phyloP scores from a whole-genome alignment of 2,113 vertebrate genomes.

The Planiliza haematocheilus region DNA sequence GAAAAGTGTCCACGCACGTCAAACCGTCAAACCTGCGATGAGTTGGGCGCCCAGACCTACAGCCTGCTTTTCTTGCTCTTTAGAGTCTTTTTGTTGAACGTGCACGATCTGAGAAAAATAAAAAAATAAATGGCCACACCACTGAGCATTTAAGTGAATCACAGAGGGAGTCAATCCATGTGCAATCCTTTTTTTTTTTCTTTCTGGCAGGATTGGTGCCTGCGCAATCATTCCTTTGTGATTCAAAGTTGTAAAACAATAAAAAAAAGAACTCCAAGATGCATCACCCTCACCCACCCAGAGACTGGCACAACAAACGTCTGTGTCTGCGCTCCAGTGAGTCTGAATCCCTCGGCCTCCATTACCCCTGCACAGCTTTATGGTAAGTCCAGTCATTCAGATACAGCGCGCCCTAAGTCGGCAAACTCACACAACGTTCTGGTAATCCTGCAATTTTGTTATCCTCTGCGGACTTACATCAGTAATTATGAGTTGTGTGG shows the following conservation, averaged over 20 bases:
- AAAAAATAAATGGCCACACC: not conserved
- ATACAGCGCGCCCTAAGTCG: slow-evolving; percentile 23
- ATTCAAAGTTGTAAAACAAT: slow-evolving; percentile 30
- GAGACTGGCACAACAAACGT: slow-evolving; percentile 63
- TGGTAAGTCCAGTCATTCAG: slow-evolving; percentile 37
- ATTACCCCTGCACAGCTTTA: slow-evolving; percentile 42
- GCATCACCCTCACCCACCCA: slow-evolving; percentile 31
- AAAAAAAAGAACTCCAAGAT: slow-evolving; percentile 16
- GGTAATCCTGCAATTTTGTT: not conserved
- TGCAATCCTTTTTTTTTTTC: not conserved
- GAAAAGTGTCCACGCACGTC: too few species aligned
- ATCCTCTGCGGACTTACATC: slow-evolving; percentile 48
- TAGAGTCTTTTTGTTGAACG: too few species aligned
- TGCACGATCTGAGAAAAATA: too few species aligned
- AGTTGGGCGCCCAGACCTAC: too few species aligned
- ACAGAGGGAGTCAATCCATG: not conserved
- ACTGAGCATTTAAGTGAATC: not conserved
- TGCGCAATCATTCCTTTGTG: slow-evolving; percentile 16
- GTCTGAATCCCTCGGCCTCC: slow-evolving; percentile 55
- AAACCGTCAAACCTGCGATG: too few species aligned
- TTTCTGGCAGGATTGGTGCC: slow-evolving; percentile 15
- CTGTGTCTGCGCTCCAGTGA: slow-evolving; percentile 61
- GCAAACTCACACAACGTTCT: slow-evolving; percentile 33
- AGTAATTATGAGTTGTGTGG: slow-evolving; percentile 71
- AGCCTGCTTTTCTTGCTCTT: too few species aligned